These are phyloP conservation scores for Cydia splendana DNA, from an alignment of 1,140 invertebrate species.

Conservation along the genomic window DNA sequence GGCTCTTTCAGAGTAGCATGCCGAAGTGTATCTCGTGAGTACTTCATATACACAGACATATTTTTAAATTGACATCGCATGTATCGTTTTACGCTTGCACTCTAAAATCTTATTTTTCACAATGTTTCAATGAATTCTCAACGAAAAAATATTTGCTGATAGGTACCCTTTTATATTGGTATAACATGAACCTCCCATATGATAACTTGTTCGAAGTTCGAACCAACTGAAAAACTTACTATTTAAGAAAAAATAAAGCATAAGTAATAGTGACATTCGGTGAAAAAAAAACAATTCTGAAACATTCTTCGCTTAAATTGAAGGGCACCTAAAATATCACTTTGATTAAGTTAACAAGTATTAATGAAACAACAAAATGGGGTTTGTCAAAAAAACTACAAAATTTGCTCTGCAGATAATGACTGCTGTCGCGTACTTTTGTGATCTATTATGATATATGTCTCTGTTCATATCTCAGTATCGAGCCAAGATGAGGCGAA, in stretches of 20 bases:
- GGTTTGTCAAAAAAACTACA: neutral
- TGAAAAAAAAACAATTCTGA: too few relatives aligned
- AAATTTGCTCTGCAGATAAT: neutral
- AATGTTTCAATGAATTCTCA: too few relatives aligned
- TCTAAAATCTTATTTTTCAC: too few relatives aligned
- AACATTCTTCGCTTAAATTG: too few relatives aligned
- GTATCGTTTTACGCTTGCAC: neutral
- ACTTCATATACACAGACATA: neutral
- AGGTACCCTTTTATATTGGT: too few relatives aligned
- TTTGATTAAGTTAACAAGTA: neutral
- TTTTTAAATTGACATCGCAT: neutral
- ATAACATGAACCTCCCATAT: too few relatives aligned
- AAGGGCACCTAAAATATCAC: too few relatives aligned
- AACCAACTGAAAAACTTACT: too few relatives aligned
- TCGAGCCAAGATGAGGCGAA: conserved; percentile 72
- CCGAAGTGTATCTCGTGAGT: neutral
- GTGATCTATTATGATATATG: neutral
- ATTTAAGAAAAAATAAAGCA: too few relatives aligned
- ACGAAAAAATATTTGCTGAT: too few relatives aligned
- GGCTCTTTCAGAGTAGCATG: neutral
- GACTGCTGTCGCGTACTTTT: neutral
- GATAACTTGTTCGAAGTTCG: too few relatives aligned
- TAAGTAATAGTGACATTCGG: too few relatives aligned
- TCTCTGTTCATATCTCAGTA: conserved; percentile 61
- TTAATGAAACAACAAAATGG: neutral